Evolutionary conservation across 2,113 vertebrate species (phyloP), one percentile per base, ranked within the genome.

Genomic region (Scartelaos histophorus): DNA sequence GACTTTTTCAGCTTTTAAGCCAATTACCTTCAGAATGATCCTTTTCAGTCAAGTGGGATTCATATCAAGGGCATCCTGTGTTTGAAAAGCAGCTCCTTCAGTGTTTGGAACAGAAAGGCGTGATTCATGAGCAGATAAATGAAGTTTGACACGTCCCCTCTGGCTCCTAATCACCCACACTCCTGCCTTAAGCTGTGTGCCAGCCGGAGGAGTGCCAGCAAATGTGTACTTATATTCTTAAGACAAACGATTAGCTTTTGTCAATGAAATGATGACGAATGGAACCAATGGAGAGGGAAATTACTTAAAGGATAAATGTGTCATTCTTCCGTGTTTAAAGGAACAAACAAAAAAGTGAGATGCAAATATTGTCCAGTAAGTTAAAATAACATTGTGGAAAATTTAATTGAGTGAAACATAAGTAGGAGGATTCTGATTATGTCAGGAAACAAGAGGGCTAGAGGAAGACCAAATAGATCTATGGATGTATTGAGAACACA

Each of bases 1-100:
- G 3, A 38, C 16, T 62, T 62, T 62, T 62, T 16, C 1, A 35
- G 34, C 34, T 43, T 43, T 64, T 64, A 19, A 64, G 38, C 61
- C 34, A 38, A 64, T 64, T 43, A 38, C 34, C 34, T 78, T 61
- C 5, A 46, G 38, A 69, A 61, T 2, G 29, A 67, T 62, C 24
- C 15, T 38, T 60, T 16, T 9, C 12, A 43, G 21, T 19, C 22
- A 1, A 54, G 21, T 22, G 17, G 21, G 35, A 17, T 16, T 45
- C 24, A 21, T 45, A 47, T 13, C 54, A 67, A 67, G 19, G 64
- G 11, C 13, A 38, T 66, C 34, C 64, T 21, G 64, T 43, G 2
- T 5, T 46, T 45, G 10, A 46, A 58, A 66, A 38, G 17, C n/a
- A 17, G 16, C 29, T 61, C 13, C 38, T 68, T 38, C 67, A 61